A percentile compares a stretch with the other conserved stretches of the same genome.
These are phyloP conservation scores for Cordilura impudica DNA, from an alignment of 2,888 invertebrate genomes.

Conservation along the genomic window DNA sequence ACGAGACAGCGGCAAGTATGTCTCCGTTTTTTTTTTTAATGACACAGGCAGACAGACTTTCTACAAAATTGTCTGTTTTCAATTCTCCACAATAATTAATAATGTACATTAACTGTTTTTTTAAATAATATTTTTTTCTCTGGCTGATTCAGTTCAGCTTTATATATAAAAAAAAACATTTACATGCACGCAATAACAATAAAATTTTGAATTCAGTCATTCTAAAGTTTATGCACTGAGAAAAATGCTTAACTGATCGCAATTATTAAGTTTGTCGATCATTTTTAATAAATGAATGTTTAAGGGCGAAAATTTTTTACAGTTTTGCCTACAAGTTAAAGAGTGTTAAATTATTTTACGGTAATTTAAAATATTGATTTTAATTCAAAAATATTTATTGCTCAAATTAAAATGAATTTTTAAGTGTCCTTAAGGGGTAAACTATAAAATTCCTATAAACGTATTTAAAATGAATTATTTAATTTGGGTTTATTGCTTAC, in stretches of 20 bases:
- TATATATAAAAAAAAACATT: constrained; percentile 20
- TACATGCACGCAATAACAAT: constrained; percentile 36
- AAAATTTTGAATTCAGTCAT: constrained; percentile 35
- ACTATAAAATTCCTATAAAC: no score
- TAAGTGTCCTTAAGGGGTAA: no score
- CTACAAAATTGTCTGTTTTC: constrained; percentile 33
- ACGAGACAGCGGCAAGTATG: constrained; percentile 30
- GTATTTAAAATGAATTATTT: no score
- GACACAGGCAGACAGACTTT: constrained; percentile 31
- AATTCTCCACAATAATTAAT: constrained; percentile 50
- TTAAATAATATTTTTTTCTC: constrained; percentile 17
- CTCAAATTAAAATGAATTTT: no score
- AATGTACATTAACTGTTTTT: constrained; percentile 55
- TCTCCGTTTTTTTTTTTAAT: constrained; percentile 30
- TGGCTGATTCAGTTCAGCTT: constrained; percentile 18
- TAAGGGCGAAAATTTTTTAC: no score
- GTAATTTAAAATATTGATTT: no score
- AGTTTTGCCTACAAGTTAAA: no score
- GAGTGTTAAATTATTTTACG: no score
- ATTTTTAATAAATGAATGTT: no score
- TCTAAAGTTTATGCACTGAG: constrained; percentile 2
- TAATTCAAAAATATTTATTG: no score
- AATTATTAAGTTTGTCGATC: no score
- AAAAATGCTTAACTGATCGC: not conserved
- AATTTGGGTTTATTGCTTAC: no score